Evolutionary conservation across 1,140 invertebrate genomes (phyloP).

Genomic region (Ostrea edulis): DNA sequence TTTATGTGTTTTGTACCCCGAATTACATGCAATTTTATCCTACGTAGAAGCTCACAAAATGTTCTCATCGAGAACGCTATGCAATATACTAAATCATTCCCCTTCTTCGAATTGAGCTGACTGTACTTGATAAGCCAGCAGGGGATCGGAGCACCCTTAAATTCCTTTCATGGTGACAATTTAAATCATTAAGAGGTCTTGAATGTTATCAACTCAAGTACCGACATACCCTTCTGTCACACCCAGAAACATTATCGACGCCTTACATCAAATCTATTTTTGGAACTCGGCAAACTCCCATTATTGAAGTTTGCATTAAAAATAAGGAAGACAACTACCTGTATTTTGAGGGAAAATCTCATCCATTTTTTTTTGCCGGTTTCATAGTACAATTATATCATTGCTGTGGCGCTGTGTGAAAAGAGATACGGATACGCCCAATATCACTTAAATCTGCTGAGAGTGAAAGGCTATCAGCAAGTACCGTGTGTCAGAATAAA

Average conservation of each 20-base stretch:
- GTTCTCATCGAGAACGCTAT: neutral
- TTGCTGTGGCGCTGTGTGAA: neutral
- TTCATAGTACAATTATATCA: neutral
- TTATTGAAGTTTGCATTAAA: neutral
- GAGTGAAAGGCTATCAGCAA: neutral
- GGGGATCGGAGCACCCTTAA: neutral
- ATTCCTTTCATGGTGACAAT: neutral
- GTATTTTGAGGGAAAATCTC: neutral
- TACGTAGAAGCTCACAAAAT: neutral
- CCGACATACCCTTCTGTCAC: neutral
- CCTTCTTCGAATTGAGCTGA: neutral
- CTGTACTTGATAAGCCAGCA: neutral
- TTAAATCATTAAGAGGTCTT: neutral
- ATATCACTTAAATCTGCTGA: neutral
- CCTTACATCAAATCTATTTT: conserved; percentile 1
- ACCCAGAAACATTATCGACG: conserved; percentile 6
- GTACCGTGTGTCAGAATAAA: neutral
- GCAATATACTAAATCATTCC: neutral
- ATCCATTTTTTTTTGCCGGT: neutral
- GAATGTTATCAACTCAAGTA: neutral
- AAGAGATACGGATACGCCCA: conserved; percentile 6
- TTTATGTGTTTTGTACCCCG: neutral
- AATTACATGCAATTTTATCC: neutral
- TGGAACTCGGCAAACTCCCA: neutral
- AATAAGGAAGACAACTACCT: neutral